Conservation (phyloP, 2,888 invertebrate species). For the Limnephilus rhombicus region DNA sequence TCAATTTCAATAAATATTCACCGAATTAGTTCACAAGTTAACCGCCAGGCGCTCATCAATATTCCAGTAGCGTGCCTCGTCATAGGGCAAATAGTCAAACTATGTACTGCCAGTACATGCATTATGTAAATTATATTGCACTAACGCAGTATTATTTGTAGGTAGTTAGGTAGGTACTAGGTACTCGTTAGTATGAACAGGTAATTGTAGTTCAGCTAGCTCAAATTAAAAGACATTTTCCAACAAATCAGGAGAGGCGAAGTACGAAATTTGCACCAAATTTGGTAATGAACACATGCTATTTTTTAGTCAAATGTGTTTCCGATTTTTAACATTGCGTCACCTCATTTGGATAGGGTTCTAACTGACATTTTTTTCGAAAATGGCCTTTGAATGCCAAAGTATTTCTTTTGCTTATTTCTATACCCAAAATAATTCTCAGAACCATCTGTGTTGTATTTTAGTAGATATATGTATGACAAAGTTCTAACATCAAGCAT, state of each 20-base stretch:
- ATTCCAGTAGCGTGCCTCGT: slow-evolving; percentile 42
- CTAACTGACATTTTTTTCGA: too few relatives aligned
- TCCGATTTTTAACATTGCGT: too few relatives aligned
- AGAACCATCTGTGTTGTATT: too few relatives aligned
- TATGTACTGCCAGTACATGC: background rate
- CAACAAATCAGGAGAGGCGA: background rate
- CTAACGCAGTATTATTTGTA: slow-evolving; percentile 4
- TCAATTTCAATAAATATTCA: slow-evolving; percentile 64
- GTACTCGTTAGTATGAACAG: background rate
- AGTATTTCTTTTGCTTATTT: too few relatives aligned
- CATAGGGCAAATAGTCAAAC: slow-evolving; percentile 50
- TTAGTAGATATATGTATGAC: too few relatives aligned
- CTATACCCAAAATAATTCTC: too few relatives aligned
- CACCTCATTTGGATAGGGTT: too few relatives aligned
- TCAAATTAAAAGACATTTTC: background rate
- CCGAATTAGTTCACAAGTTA: slow-evolving; percentile 55
- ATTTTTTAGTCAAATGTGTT: too few relatives aligned
- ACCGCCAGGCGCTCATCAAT: slow-evolving; percentile 47
- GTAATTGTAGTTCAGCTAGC: background rate
- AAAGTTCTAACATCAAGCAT: too few relatives aligned
- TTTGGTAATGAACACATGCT: too few relatives aligned
- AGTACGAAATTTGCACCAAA: background rate
- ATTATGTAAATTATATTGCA: slow-evolving; percentile 15
- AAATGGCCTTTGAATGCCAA: too few relatives aligned
- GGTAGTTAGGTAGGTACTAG: background rate